Evolutionary conservation across 1,140 invertebrate genomes (phyloP).

Genomic region (Anastatus disparis): DNA sequence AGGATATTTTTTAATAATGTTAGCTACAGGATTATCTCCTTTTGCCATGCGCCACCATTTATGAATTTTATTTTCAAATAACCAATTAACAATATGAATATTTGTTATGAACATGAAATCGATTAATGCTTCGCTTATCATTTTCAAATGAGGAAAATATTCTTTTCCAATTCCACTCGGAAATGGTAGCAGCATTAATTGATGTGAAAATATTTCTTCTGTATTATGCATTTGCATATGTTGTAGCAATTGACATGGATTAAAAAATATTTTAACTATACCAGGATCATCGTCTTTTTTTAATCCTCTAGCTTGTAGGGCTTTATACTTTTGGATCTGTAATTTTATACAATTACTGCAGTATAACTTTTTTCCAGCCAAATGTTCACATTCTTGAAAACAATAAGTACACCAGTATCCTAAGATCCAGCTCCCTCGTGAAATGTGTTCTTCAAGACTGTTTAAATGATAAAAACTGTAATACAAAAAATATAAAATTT

Average conservation of each 20-base stretch:
- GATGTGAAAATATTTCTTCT: constrained; percentile 47
- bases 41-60: constrained; percentile 53
- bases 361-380: not conserved
- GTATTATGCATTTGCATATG: constrained; percentile 54
- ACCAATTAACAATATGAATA: constrained; percentile 57
- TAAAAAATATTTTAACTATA: constrained; percentile 56
- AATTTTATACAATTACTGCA: constrained; percentile 44
- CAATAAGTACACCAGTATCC: constrained; percentile 57
- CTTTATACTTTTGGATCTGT: constrained; percentile 47
- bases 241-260: constrained; percentile 59
- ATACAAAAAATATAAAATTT: constrained; percentile 29
- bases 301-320: constrained; percentile 47
- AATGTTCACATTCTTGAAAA: constrained; percentile 50
- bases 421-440: constrained; percentile 56
- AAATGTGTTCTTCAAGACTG: constrained; percentile 54
- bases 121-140: constrained; percentile 54
- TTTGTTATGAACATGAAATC: constrained; percentile 54
- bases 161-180: constrained; percentile 45
- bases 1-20: constrained; percentile 41
- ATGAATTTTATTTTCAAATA: constrained; percentile 46
- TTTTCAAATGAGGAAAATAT: constrained; percentile 50
- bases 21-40: constrained; percentile 32
- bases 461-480: constrained; percentile 55
- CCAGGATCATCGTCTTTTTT: constrained; percentile 48
- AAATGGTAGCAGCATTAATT: constrained; percentile 61